phyloP scores from a whole-genome alignment of 2,797 vertebrate species.

The Hypotaenidia philippensis region DNA sequence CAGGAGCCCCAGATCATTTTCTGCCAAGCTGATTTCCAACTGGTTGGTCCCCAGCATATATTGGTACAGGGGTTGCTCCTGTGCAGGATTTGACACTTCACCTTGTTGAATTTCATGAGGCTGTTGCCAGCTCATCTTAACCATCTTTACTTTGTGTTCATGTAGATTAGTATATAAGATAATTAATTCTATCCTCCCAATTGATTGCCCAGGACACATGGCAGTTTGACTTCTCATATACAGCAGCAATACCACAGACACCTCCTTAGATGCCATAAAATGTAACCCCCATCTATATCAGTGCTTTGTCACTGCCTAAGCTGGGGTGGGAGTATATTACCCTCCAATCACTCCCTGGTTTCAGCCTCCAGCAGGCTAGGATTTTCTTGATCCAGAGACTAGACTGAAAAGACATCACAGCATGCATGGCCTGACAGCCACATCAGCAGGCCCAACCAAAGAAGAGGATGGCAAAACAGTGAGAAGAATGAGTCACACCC shows the following conservation, averaged over 20 bases:
- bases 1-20: neutral
- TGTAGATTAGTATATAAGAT: neutral
- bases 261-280: neutral
- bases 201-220: accelerated
- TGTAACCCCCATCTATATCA: accelerated
- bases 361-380: neutral
- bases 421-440: neutral
- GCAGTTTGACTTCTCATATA: neutral
- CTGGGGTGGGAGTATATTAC: neutral
- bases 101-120: neutral
- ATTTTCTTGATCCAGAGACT: neutral
- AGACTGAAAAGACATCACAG: neutral
- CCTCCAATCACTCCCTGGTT: neutral
- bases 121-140: neutral
- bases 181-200: neutral
- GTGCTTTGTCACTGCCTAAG: neutral
- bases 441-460: neutral
- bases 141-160: neutral
- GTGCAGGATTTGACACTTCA: neutral
- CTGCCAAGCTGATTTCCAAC: neutral
- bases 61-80: neutral
- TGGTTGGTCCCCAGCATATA: neutral
- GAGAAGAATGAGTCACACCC: slow-evolving; percentile 31
- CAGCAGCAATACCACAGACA: accelerated
- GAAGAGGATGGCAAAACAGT: neutral